Base-by-base conservation (phyloP, 2,113 vertebrate species). In the Nettapus auritus region DNA sequence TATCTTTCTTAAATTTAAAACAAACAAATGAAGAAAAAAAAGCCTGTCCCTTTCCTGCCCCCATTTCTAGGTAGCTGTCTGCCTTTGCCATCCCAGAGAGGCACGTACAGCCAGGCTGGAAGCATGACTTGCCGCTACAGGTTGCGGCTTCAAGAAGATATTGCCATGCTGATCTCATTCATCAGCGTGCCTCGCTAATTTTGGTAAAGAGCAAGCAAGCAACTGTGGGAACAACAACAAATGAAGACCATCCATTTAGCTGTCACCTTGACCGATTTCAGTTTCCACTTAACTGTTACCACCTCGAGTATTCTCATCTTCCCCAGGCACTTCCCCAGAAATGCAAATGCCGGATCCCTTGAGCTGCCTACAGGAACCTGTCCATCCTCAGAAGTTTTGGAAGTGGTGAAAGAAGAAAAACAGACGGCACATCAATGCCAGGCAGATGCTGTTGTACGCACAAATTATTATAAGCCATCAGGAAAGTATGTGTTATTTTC, bases 331-430 rank as follows among this genome's bases (percentile, higher is more conserved):
- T 16, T 57, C 21, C 70, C 70, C 9, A 38, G 44, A 66, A 81
- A 53, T 8, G 60, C 7, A 29, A 85, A 17, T 8, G 26, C n/a
- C 66, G 57, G 6, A 29, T 75, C 44, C n/a, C 26, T 23, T 0
- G 1, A 55, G n/a, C 60, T 74, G 29, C 55, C 55, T 21, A 44
- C 21, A 40, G 62, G 31, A 62, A 15, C 1, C 1, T 62, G 76
- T 21, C n/a, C 29, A 48, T 21, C 40, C 55, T 21, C 31, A 8
- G 42, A 48, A 59, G 42, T 22, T 82, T 21, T 8, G 26, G 69
- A 52, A 83, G 15, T 0, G 0, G 55, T 1, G 0, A 48, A 80
- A 20, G 29, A 68, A 68, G 34, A 20, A 28, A 25, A 34, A 66
- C 20, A n/a, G 25, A 3, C 44, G 17, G 62, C 29, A 20, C 13